Conservation (phyloP, 2,888 invertebrate genomes). For the Drosophila affinis region DNA sequence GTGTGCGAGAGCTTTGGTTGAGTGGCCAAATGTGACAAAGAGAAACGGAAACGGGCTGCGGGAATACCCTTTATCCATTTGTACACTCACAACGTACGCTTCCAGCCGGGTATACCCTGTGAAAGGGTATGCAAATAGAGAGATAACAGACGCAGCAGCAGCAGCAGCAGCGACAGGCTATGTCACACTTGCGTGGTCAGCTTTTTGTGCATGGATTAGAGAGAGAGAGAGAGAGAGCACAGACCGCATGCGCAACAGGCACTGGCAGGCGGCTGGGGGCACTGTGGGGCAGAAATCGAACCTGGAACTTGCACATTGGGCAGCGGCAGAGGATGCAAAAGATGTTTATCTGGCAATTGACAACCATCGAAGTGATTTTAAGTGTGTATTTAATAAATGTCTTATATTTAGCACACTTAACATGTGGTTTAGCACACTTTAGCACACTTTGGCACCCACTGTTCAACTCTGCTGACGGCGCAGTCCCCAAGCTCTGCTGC, state of each 20-base stretch:
- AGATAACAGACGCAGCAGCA: conserved; percentile 17
- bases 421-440: background rate
- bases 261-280: background rate
- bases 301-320: too few species aligned
- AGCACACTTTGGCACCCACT: conserved; percentile 1
- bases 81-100: too few species aligned
- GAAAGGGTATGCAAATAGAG: background rate
- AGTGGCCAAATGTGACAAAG: conserved; percentile 53
- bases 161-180: conserved; percentile 15
- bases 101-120: background rate
- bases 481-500: conserved; percentile 25
- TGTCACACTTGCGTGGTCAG: conserved; percentile 76
- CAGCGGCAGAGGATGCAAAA: background rate
- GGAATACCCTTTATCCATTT: background rate
- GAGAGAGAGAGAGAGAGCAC: background rate
- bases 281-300: conserved; percentile 10
- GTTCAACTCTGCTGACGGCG: conserved; percentile 25
- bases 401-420: background rate
- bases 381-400: background rate
- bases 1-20: conserved; percentile 65
- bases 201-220: conserved; percentile 37
- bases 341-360: too few species aligned
- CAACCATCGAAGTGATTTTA: too few species aligned
- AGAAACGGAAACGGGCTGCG: conserved; percentile 7
- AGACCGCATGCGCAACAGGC: conserved; percentile 27